Conservation (phyloP, 2,888 invertebrate genomes). For the Andrena camellia region DNA sequence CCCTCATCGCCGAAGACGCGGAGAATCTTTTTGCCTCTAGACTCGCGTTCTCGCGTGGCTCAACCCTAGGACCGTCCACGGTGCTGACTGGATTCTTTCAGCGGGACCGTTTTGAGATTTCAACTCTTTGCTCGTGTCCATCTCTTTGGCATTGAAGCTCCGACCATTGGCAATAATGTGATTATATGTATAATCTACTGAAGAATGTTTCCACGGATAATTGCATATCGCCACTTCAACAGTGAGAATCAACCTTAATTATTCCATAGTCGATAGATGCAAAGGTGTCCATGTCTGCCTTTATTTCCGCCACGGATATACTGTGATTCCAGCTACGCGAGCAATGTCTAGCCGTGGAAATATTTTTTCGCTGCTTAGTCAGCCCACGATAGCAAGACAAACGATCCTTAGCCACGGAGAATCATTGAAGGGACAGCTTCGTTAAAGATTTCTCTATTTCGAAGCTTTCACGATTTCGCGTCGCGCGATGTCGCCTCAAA, state of each 20-base stretch:
- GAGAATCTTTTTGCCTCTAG: slow-evolving; percentile 26
- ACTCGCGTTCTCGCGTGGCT: slow-evolving; percentile 19
- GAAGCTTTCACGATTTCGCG: slow-evolving; percentile 16
- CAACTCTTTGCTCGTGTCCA: background rate
- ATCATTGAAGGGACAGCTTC: background rate
- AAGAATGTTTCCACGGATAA: too few species aligned
- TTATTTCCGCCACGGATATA: too few species aligned
- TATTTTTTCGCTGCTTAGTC: too few species aligned
- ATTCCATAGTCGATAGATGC: too few species aligned
- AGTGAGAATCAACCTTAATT: too few species aligned
- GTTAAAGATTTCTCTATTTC: slow-evolving; percentile 7
- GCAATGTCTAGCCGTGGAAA: too few species aligned
- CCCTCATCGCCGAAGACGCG: background rate
- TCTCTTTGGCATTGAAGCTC: too few species aligned
- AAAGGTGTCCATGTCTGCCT: too few species aligned
- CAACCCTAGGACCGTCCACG: background rate
- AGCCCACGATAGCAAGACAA: background rate
- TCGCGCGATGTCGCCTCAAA: slow-evolving; percentile 9
- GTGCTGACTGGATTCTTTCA: background rate
- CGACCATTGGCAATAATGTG: too few species aligned
- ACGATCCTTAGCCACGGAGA: background rate
- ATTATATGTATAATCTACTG: too few species aligned
- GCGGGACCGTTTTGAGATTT: background rate
- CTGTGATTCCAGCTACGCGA: too few species aligned
- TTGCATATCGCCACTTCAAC: too few species aligned